Evolutionary conservation across 1,140 invertebrate genomes (phyloP).

Genomic region (Acyrthosiphon pisum): DNA sequence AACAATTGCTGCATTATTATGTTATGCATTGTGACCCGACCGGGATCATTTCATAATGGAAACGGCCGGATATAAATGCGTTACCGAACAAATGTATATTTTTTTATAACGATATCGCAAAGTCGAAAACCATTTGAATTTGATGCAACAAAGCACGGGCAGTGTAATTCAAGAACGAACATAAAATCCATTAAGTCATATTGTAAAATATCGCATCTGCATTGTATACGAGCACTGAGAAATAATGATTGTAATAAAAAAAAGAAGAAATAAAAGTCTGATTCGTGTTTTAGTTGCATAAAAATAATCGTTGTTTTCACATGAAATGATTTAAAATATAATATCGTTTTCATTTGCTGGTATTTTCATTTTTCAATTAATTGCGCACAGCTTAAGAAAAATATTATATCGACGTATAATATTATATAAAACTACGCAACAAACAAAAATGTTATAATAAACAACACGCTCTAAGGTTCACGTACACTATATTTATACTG

Average conservation of each 20-base stretch:
- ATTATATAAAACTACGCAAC: neutral
- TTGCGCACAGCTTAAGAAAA: neutral
- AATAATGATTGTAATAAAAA: neutral
- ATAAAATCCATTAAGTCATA: slow-evolving; percentile 8
- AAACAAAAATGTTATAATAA: neutral
- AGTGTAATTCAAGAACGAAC: neutral
- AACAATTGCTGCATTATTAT: neutral
- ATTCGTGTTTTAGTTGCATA: neutral
- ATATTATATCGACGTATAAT: neutral
- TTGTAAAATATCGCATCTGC: neutral
- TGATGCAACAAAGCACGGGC: neutral
- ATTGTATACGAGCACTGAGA: neutral
- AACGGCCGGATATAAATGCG: neutral
- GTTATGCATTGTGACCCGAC: neutral
- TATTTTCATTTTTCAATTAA: neutral
- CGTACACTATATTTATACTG: neutral
- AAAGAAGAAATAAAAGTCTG: neutral
- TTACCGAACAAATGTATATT: neutral
- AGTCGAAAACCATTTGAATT: neutral
- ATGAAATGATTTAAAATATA: neutral
- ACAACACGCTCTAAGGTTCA: neutral
- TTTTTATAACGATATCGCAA: neutral
- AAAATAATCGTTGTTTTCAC: neutral
- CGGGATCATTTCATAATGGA: neutral
- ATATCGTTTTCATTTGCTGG: neutral